These are phyloP conservation scores for Falco punctatus DNA, from an alignment of 2,113 vertebrate genomes.

Conservation along the genomic window DNA sequence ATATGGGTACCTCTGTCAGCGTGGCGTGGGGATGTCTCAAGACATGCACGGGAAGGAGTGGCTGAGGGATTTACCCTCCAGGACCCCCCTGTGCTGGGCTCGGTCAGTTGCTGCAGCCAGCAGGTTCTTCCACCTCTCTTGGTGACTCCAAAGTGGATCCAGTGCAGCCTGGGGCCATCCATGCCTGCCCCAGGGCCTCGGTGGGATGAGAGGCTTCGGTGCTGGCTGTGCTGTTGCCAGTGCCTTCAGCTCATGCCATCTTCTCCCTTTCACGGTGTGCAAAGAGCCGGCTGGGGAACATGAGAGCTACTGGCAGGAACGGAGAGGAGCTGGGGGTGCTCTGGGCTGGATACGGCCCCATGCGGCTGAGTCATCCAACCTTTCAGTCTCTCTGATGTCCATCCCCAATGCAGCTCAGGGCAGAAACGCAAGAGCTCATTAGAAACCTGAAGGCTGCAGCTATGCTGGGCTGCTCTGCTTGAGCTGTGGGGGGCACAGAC, in stretches of 20 bases:
- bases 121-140: not conserved
- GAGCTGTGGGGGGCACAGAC: fast-evolving
- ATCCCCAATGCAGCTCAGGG: not conserved
- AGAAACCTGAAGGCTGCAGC: not conserved
- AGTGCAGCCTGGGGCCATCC: not conserved
- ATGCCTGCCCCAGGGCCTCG: not conserved
- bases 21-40: not conserved
- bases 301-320: not conserved
- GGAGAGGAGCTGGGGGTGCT: not conserved
- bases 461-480: not conserved
- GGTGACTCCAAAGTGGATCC: not conserved
- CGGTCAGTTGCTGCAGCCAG: not conserved
- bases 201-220: not conserved
- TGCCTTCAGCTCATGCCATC: not conserved
- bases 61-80: not conserved
- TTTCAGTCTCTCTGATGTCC: not conserved
- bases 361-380: not conserved
- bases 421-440: not conserved
- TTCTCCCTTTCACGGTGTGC: not conserved
- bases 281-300: not conserved
- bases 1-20: fast-evolving
- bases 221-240: too few relatives aligned
- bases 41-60: fast-evolving
- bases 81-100: not conserved
- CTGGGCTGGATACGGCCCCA: not conserved